Conservation (phyloP, 2,888 invertebrate species). For the Archips crataeganus region DNA sequence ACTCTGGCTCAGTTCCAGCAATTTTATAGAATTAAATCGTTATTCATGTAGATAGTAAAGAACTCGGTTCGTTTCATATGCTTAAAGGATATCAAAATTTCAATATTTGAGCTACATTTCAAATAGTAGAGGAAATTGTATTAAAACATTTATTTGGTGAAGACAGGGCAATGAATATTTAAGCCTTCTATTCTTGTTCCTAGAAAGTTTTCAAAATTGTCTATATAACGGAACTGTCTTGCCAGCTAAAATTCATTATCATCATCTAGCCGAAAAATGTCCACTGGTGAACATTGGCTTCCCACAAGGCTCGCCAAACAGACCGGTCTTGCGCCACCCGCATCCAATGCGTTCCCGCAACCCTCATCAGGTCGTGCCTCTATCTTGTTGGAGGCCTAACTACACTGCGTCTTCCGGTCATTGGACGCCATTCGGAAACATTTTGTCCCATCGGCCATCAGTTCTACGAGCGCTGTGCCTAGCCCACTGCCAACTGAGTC, state of each 20-base stretch:
- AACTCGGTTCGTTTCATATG: slow-evolving; percentile 16
- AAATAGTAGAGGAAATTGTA: background rate
- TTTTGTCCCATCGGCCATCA: no score
- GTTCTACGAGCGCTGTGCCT: no score
- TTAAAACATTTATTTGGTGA: slow-evolving; percentile 2
- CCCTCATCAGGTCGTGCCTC: no score
- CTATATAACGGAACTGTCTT: background rate
- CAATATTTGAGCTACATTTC: slow-evolving; percentile 2
- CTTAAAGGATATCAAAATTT: slow-evolving; percentile 10
- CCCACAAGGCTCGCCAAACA: no score
- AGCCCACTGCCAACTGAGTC: no score
- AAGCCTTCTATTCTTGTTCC: background rate
- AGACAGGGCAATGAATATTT: background rate
- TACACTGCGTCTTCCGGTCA: no score
- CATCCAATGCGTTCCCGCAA: no score
- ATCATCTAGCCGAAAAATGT: no score
- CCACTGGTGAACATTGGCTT: no score
- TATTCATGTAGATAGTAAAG: slow-evolving; percentile 52
- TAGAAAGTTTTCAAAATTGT: background rate
- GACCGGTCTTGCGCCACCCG: no score
- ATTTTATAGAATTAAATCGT: slow-evolving; percentile 55
- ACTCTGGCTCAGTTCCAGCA: slow-evolving; percentile 46
- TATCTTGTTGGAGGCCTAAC: no score
- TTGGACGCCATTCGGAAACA: no score
- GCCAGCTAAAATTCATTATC: background rate